phyloP scores from a whole-genome alignment of 2,113 vertebrate species.

The Baryphthengus martii region DNA sequence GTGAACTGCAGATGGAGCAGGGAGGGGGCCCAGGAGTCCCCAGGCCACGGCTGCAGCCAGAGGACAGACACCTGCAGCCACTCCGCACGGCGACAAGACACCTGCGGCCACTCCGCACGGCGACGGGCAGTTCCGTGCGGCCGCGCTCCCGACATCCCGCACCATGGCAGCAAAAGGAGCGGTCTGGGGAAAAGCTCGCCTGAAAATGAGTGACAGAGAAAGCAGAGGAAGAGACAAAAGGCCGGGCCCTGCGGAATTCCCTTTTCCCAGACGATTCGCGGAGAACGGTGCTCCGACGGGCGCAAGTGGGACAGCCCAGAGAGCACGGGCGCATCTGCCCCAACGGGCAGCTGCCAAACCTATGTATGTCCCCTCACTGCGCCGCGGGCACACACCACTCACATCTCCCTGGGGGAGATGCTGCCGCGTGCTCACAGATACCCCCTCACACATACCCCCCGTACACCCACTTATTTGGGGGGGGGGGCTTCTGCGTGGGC shows the following conservation, averaged over 20 bases:
- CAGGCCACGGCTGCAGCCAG: neutral
- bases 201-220: neutral
- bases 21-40: neutral
- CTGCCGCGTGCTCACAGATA: fast-evolving
- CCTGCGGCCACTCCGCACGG: neutral
- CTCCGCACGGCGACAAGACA: fast-evolving
- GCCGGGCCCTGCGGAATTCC: neutral
- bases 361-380: neutral
- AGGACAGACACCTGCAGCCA: neutral
- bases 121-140: fast-evolving
- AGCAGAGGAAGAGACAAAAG: neutral
- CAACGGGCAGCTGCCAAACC: neutral
- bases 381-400: too few relatives aligned
- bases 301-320: neutral
- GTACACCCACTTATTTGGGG: neutral
- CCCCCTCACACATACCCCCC: neutral
- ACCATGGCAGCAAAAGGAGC: neutral
- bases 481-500: neutral
- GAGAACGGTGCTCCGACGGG: neutral
- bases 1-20: neutral
- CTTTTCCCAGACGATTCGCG: neutral
- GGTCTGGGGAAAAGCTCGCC: neutral
- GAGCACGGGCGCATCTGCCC: neutral
- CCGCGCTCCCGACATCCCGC: fast-evolving
- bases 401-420: fast-evolving